Conservation (phyloP, 2,113 vertebrate genomes). For the Thunnus maccoyii region DNA sequence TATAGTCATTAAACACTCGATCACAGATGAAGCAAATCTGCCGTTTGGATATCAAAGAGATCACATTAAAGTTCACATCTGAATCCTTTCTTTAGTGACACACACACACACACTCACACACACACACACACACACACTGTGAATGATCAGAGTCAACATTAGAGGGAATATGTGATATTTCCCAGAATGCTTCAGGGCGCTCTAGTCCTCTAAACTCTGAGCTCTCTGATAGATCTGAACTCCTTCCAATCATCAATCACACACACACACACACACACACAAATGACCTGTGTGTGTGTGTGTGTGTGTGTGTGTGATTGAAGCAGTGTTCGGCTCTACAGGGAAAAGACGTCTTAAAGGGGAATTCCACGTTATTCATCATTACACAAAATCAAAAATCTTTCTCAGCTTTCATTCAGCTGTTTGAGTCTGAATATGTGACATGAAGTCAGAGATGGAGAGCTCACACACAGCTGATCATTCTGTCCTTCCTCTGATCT, state of each 20-base stretch:
- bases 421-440: no score
- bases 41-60: neutral
- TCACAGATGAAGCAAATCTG: neutral
- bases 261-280: neutral
- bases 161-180: conserved; percentile 58
- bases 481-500: no score
- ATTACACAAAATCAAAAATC: conserved; percentile 7
- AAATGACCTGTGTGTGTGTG: no score
- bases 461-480: no score
- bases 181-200: conserved; percentile 55
- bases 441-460: no score
- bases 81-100: no score
- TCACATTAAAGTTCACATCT: neutral
- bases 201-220: conserved; percentile 41
- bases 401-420: no score
- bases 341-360: conserved; percentile 37
- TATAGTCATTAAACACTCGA: no score
- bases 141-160: conserved; percentile 36
- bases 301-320: no score
- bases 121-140: neutral
- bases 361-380: conserved; percentile 47
- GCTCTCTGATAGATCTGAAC: conserved; percentile 42
- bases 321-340: neutral
- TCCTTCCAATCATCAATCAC: conserved; percentile 37
- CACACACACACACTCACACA: neutral